Evolutionary conservation across 1,140 invertebrate genomes (phyloP).

Genomic region (roundworm (Caenorhabditis elegans)): DNA sequence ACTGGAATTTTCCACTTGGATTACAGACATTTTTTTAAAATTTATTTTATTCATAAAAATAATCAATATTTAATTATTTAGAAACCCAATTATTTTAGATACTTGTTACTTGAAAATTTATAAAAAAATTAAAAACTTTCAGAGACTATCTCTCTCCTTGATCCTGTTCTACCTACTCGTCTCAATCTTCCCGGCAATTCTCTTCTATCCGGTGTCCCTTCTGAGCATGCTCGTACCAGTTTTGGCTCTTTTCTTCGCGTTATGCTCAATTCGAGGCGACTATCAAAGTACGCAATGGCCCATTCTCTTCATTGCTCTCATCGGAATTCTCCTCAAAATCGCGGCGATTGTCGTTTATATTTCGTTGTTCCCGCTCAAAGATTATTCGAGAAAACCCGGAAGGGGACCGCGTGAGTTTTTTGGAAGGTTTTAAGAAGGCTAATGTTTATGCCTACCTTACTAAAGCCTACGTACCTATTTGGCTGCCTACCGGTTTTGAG

Average conservation of each 20-base stretch:
- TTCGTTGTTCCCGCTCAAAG: not conserved
- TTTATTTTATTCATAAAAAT: too few species aligned
- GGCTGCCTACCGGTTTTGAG: too few species aligned
- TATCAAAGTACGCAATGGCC: constrained; percentile 17
- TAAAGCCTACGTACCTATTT: too few species aligned
- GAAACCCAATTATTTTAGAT: too few species aligned
- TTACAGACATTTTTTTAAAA: too few species aligned
- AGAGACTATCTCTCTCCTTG: not conserved
- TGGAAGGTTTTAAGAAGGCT: too few species aligned
- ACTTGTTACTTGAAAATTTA: too few species aligned
- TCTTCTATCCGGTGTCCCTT: constrained; percentile 8
- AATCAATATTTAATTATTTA: too few species aligned
- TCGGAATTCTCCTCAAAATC: constrained; percentile 28
- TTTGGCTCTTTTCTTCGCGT: constrained; percentile 1
- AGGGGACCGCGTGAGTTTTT: not conserved
- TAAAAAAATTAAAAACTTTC: not conserved
- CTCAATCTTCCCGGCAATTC: constrained; percentile 12
- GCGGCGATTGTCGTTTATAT: constrained; percentile 6
- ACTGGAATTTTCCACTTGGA: too few species aligned
- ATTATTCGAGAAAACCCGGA: constrained; percentile 11
- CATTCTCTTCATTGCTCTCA: constrained; percentile 25
- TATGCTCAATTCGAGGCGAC: constrained; percentile 16
- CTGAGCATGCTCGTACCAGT: constrained; percentile 10
- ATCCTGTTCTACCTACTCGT: constrained; percentile 16
- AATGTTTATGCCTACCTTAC: too few species aligned